Conservation (phyloP, 1,140 invertebrate genomes). For the Drosophila biarmipes region DNA sequence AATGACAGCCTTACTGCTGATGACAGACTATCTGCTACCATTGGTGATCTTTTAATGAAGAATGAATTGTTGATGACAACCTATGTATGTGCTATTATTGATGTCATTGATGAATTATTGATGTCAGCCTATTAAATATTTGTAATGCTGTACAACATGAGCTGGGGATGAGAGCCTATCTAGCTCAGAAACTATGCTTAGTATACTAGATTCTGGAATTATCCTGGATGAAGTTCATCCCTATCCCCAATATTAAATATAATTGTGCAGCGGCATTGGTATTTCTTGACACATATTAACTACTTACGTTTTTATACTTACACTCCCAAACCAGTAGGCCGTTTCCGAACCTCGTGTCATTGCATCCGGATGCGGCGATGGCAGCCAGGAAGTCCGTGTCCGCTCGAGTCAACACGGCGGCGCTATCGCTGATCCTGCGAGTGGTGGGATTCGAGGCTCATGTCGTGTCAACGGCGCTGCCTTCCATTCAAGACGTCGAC, state of each 20-base stretch:
- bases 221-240: too few relatives aligned
- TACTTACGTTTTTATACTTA: neutral
- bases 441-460: constrained; percentile 35
- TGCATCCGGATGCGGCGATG: constrained; percentile 20
- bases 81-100: too few relatives aligned
- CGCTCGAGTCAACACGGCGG: constrained; percentile 4
- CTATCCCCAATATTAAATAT: neutral
- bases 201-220: too few relatives aligned
- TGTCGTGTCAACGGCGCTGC: constrained; percentile 36
- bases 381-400: constrained; percentile 34
- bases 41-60: too few relatives aligned
- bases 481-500: constrained; percentile 19
- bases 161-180: too few relatives aligned
- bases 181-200: too few relatives aligned
- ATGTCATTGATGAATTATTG: too few relatives aligned
- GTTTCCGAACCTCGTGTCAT: constrained; percentile 18
- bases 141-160: too few relatives aligned
- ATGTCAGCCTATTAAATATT: too few relatives aligned
- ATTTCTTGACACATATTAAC: neutral
- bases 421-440: constrained; percentile 48
- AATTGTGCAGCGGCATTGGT: neutral
- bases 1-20: too few relatives aligned
- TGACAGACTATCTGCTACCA: too few relatives aligned
- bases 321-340: constrained; percentile 2
- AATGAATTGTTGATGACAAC: too few relatives aligned